These are phyloP conservation scores for Bombylius major DNA, from an alignment of 2,888 invertebrate species.

Conservation along the genomic window DNA sequence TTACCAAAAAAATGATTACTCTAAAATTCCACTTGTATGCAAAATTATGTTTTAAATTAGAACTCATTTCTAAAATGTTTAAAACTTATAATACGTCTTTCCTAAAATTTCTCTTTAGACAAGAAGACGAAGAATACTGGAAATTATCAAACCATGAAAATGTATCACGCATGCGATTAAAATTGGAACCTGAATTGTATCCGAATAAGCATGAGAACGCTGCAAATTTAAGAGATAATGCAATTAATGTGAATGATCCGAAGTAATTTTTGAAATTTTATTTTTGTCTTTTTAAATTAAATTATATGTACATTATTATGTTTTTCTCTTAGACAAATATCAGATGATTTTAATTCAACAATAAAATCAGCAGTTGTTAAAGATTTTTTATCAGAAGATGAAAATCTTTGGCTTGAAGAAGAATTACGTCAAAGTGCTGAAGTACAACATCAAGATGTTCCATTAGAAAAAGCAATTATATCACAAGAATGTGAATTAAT, in stretches of 20 bases:
- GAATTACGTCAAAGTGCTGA: slow-evolving; percentile 37
- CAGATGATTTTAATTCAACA: slow-evolving; percentile 32
- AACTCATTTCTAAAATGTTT: too few relatives aligned
- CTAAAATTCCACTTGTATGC: too few relatives aligned
- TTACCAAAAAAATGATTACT: too few relatives aligned
- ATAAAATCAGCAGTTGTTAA: slow-evolving; percentile 37
- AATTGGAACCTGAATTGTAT: slow-evolving; percentile 43
- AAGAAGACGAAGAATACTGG: slow-evolving; percentile 39
- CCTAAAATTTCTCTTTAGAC: slow-evolving; percentile 19
- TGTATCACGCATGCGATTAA: slow-evolving; percentile 47
- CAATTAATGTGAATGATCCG: slow-evolving; percentile 29
- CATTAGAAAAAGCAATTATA: slow-evolving; percentile 44
- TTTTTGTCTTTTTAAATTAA: neutral
- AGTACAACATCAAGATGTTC: slow-evolving; percentile 34
- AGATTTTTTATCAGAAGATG: slow-evolving; percentile 36
- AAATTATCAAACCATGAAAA: slow-evolving; percentile 49
- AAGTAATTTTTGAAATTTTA: slow-evolving; percentile 21
- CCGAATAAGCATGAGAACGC: slow-evolving; percentile 47
- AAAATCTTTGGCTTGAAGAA: slow-evolving; percentile 37
- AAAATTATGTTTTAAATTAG: too few relatives aligned
- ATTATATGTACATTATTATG: neutral
- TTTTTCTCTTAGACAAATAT: slow-evolving; percentile 22
- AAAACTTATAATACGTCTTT: too few relatives aligned
- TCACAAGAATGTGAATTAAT: slow-evolving; percentile 50
- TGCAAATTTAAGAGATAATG: slow-evolving; percentile 46